Conservation (phyloP, 2,113 vertebrate species). For the Pterocles orientalis region DNA sequence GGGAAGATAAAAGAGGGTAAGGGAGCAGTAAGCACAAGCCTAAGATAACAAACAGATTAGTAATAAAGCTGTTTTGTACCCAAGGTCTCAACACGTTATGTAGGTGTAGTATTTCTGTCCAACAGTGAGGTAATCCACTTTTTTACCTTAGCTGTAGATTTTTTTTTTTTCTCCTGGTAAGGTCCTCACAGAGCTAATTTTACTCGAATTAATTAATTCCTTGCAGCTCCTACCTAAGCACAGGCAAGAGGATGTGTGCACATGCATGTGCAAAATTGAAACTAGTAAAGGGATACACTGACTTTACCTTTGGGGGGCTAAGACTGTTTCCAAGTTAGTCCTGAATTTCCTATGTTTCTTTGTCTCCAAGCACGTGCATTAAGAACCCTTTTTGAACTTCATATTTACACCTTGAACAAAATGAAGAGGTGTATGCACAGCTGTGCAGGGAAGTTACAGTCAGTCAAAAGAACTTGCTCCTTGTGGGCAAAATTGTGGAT, state of each 20-base stretch:
- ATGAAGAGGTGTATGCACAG: rapidly evolving
- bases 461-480: background rate
- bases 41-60: background rate
- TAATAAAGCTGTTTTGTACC: background rate
- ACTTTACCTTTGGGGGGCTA: background rate
- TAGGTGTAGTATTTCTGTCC: background rate
- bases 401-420: background rate
- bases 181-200: background rate
- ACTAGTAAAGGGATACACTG: background rate
- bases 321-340: background rate
- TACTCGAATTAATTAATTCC: background rate
- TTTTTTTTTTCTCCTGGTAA: background rate
- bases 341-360: background rate
- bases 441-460: background rate
- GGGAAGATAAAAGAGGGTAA: background rate
- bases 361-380: background rate
- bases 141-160: background rate
- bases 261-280: background rate
- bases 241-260: background rate
- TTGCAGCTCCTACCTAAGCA: background rate
- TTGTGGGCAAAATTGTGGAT: background rate
- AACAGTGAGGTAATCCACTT: background rate
- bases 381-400: background rate
- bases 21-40: background rate
- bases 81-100: rapidly evolving